A percentile compares a stretch with the other conserved stretches of the same genome.
These are phyloP conservation scores for Sander vitreus DNA, from an alignment of 2,113 vertebrate genomes.

Conservation along the genomic window DNA sequence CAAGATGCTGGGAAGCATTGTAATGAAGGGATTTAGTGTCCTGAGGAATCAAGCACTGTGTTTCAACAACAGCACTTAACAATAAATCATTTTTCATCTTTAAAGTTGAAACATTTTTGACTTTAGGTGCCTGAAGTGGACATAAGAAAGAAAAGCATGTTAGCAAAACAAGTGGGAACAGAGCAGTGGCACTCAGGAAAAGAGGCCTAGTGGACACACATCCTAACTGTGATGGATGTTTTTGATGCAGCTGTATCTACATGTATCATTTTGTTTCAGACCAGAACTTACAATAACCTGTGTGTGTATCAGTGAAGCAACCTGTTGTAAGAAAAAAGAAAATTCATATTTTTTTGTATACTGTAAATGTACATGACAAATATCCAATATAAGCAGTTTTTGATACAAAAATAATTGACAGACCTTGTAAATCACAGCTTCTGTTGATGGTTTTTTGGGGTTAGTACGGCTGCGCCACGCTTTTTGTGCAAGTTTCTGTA, in stretches of 20 bases:
- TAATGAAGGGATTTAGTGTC: constrained; percentile 15
- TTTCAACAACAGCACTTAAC: constrained; percentile 20
- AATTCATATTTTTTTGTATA: constrained; percentile 32
- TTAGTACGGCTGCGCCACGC: constrained; percentile 54
- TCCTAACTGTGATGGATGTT: constrained; percentile 25
- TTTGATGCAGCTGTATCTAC: constrained; percentile 49
- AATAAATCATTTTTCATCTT: not conserved
- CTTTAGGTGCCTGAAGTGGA: constrained; percentile 3
- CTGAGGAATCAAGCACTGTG: not conserved
- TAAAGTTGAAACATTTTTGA: constrained; percentile 20
- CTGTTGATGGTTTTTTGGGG: constrained; percentile 50
- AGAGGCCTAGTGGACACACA: constrained; percentile 69
- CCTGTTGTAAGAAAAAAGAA: constrained; percentile 26
- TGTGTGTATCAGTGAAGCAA: constrained; percentile 24
- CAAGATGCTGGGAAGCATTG: constrained; percentile 14
- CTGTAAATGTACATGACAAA: constrained; percentile 37
- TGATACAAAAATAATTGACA: constrained; percentile 31
- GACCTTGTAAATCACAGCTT: constrained; percentile 53
- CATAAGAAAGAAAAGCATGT: constrained; percentile 2
- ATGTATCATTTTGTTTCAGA: constrained; percentile 47
- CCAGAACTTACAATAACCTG: constrained; percentile 36
- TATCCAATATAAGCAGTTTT: constrained; percentile 53
- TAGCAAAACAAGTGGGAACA: constrained; percentile 15
- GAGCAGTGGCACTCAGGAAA: constrained; percentile 36
- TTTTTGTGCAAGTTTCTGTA: constrained; percentile 67